Percentiles rank a stretch among this genome's conserved stretches.
phyloP scores from a whole-genome alignment of 2,888 invertebrate genomes.

The Amphipoea oculea region DNA sequence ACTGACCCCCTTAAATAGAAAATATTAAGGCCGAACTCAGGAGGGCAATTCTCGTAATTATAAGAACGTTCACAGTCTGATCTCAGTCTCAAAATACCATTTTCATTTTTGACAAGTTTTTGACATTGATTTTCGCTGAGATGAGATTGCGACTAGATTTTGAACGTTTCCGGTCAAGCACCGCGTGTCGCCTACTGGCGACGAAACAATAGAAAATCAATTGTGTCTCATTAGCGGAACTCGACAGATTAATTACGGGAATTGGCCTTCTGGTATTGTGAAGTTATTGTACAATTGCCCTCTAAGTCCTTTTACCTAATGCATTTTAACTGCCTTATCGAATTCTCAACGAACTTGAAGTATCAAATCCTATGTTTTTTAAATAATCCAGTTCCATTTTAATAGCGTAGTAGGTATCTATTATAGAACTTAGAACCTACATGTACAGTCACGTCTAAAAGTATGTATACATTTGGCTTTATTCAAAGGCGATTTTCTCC shows the following conservation, averaged over 20 bases:
- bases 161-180: background rate
- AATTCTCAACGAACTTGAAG: constrained; percentile 2
- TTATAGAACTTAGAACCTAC: background rate
- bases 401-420: background rate
- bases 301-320: background rate
- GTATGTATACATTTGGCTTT: no score
- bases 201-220: no score
- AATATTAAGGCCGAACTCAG: background rate
- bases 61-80: no score
- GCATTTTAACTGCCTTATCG: background rate
- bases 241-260: background rate
- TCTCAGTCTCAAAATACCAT: no score
- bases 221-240: no score
- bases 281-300: background rate
- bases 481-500: no score
- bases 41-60: no score
- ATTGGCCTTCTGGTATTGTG: background rate
- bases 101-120: no score
- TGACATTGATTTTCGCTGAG: no score
- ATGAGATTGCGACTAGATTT: background rate
- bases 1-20: background rate
- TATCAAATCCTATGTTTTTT: background rate
- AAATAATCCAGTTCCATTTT: background rate
- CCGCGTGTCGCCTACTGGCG: no score
- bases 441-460: no score